phyloP scores from a whole-genome alignment of 2,797 vertebrate genomes.

The Oryzias sinensis region DNA sequence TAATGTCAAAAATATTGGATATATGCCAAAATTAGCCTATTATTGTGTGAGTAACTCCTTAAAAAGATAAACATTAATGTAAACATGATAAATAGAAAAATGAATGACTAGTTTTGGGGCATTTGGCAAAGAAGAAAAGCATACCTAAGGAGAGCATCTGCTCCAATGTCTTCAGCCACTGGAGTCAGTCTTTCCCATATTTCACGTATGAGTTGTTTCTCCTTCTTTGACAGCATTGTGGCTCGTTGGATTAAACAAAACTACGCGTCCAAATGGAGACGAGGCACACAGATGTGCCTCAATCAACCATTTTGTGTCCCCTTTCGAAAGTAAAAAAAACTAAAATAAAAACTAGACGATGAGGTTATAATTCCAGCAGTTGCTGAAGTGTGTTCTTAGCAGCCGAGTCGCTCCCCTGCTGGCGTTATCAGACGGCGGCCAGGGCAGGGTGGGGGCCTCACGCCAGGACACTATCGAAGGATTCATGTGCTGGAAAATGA shows the following conservation, averaged over 20 bases:
- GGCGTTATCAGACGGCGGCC: constrained; percentile 53
- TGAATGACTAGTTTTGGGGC: too few species aligned
- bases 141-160: constrained; percentile 78
- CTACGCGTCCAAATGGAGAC: neutral
- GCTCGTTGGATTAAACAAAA: neutral
- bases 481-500: neutral
- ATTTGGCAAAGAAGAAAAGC: constrained; percentile 4
- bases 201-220: constrained; percentile 69
- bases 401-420: constrained; percentile 13
- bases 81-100: too few species aligned
- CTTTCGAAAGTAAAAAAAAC: neutral
- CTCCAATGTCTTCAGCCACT: constrained; percentile 74
- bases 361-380: neutral
- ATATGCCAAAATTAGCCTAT: too few species aligned
- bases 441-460: constrained; percentile 51
- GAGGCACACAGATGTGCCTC: neutral
- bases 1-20: too few species aligned
- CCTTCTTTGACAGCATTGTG: constrained; percentile 72
- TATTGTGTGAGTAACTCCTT: too few species aligned
- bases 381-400: neutral
- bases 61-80: too few species aligned
- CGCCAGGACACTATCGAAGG: constrained; percentile 32
- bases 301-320: constrained; percentile 45
- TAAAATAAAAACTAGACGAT: neutral
- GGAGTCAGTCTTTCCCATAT: constrained; percentile 67